A percentile compares a stretch with the other conserved stretches of the same genome.
Evolutionary conservation across 2,888 invertebrate genomes (phyloP).

Genomic region (Standfussiana lucernea): DNA sequence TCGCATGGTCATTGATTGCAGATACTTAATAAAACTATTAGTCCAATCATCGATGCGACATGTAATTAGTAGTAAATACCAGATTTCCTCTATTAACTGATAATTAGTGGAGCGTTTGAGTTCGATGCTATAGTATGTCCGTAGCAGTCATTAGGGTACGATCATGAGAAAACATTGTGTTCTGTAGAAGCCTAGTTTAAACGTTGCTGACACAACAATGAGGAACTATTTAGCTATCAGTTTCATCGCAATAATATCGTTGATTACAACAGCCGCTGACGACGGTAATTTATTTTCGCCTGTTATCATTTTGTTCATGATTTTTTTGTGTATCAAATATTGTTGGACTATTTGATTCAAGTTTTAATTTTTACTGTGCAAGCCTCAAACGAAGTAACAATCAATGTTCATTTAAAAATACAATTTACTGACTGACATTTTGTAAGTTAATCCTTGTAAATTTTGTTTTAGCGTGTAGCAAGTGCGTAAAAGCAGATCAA

Average conservation of each 20-base stretch:
- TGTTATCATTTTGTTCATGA: constrained; percentile 20
- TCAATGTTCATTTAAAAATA: not conserved
- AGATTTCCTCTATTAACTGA: constrained; percentile 72
- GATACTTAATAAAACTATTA: constrained; percentile 71
- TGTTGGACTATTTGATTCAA: constrained; percentile 6
- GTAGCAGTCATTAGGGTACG: constrained; percentile 57
- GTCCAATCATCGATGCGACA: constrained; percentile 70
- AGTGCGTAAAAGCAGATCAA: constrained; percentile 75
- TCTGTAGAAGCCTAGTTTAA: constrained; percentile 33
- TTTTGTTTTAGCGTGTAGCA: constrained; percentile 78
- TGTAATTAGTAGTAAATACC: constrained; percentile 79
- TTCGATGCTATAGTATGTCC: constrained; percentile 55
- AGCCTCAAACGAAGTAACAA: not conserved
- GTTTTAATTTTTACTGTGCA: constrained; percentile 21
- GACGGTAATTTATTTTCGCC: constrained; percentile 58
- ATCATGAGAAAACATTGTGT: constrained; percentile 63
- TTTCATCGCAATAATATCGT: constrained; percentile 46
- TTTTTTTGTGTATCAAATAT: constrained; percentile 23
- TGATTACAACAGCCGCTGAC: constrained; percentile 30
- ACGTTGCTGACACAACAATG: constrained; percentile 50
- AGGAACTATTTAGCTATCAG: constrained; percentile 37
- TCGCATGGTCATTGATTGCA: constrained; percentile 37
- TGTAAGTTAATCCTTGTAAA: not conserved
- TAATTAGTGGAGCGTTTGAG: constrained; percentile 77
- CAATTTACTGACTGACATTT: not conserved